A percentile compares a stretch with the other conserved stretches of the same genome.
Conservation (phyloP, 2,888 invertebrate species). For the Odiellus spinosus region DNA sequence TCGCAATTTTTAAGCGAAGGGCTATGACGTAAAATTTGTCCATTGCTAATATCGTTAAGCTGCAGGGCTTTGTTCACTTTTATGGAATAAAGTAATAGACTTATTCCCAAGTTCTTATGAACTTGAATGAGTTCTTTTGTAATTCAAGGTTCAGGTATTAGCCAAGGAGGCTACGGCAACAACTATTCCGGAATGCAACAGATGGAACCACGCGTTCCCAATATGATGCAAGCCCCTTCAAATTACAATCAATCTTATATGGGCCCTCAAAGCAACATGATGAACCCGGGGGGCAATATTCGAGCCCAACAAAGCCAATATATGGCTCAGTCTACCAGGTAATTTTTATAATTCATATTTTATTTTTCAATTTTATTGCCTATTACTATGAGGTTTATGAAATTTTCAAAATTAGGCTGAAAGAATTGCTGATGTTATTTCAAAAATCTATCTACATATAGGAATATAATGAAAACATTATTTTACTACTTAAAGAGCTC, state of each 20-base stretch:
- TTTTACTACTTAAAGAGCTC: constrained; percentile 11
- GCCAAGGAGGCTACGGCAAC: constrained; percentile 13
- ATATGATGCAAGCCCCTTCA: constrained; percentile 9
- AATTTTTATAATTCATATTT: not conserved
- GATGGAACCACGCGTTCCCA: constrained; percentile 14
- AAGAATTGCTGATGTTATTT: too few relatives aligned
- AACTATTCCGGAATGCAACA: constrained; percentile 12
- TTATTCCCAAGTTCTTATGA: too few relatives aligned
- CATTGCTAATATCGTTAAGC: too few relatives aligned
- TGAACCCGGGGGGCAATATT: constrained; percentile 11
- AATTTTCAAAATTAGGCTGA: too few relatives aligned
- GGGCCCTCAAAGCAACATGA: constrained; percentile 6
- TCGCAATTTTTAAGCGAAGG: too few relatives aligned
- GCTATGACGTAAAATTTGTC: too few relatives aligned
- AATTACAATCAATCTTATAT: constrained; percentile 13
- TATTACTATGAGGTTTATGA: too few relatives aligned
- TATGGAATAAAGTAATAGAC: too few relatives aligned
- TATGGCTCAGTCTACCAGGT: constrained; percentile 15
- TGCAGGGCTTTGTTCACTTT: too few relatives aligned
- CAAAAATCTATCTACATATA: too few relatives aligned
- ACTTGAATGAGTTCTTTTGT: too few relatives aligned
- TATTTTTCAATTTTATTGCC: not conserved
- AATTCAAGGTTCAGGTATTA: constrained; percentile 8
- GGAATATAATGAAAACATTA: not conserved
- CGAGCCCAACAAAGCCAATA: constrained; percentile 15